Base-by-base conservation (phyloP, 2,113 vertebrate genomes). In the Centropus bengalensis region DNA sequence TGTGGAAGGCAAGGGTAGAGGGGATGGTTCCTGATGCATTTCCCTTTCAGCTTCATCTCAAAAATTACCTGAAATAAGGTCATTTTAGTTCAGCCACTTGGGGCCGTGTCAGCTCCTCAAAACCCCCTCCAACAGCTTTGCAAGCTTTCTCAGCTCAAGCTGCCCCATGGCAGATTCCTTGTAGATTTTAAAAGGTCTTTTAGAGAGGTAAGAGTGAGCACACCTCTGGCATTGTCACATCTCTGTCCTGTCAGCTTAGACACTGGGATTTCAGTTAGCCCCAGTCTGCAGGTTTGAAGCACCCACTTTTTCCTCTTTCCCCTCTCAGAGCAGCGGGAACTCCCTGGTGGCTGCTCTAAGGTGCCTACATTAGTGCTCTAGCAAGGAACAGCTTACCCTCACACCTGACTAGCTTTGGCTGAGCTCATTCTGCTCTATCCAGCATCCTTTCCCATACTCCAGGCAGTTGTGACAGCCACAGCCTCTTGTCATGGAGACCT, bases 1-100 rank as follows among this genome's bases (percentile, higher is more conserved):
- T 1, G 1, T 5, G 28, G 21, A 0, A 7, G 51, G 49, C 1
- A 17, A 82, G 18, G 28, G 49, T 19, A 33, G 36, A 63, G 21
- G n/a, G 32, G n/a, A 12, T 0, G 4, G 28, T 7, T 66, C 26
- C 52, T 1, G 0, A 28, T 0, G 14, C 36, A n/a, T 9, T 76
- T 18, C 27, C 12, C 33, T 69, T 76, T 23, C 22, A n/a, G 36
- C 24, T 26, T 44, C 45, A 15, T 52, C 33, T 68, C 69, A 8
- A 1, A 2, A 17, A 54, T 30, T 5, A 12, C 16, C 58, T 26
- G 26, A 66, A 60, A 60, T 7, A 5, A 49, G 54, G 47, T 86
- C 6, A 1, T 6, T 49, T 66, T 13, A 32, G 30, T 55, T 59
- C 52, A 55, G 56, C 56, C 0, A 6, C 38, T 45, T 3, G 0